Conservation (phyloP, 2,797 vertebrate species). For the Tokudaia tokunoshimensis region DNA sequence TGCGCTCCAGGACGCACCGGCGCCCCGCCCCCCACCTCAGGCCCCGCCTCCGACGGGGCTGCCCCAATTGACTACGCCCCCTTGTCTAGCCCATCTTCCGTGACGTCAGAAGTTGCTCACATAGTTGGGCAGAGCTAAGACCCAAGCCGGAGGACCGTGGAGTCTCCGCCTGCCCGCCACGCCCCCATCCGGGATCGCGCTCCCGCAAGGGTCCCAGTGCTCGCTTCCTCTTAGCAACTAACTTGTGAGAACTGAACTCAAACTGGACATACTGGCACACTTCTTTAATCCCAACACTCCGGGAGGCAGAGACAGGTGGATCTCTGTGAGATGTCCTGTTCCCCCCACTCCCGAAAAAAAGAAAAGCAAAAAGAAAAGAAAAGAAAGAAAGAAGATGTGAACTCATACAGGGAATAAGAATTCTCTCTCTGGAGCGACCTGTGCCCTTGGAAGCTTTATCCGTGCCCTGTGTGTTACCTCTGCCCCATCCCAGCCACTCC, state of each 20-base stretch:
- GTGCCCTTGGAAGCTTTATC: not conserved
- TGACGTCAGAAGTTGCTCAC: not conserved
- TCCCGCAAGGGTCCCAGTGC: accelerated
- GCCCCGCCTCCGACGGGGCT: not conserved
- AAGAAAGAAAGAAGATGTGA: no score
- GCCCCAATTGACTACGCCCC: not conserved
- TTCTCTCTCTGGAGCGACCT: not conserved
- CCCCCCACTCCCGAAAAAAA: no score
- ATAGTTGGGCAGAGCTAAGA: not conserved
- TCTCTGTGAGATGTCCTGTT: not conserved
- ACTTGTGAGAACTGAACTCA: not conserved
- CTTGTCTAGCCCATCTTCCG: not conserved
- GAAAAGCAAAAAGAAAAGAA: accelerated
- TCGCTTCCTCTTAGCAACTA: not conserved
- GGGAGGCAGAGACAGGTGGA: not conserved
- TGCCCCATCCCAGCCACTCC: no score
- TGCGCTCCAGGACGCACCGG: constrained; percentile 32
- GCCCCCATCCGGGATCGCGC: not conserved
- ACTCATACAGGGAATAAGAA: not conserved
- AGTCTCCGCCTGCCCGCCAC: not conserved
- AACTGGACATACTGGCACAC: not conserved
- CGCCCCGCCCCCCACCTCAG: not conserved
- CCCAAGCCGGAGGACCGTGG: accelerated
- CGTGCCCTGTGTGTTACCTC: not conserved
- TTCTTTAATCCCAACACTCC: not conserved